phyloP scores from a whole-genome alignment of 2,888 invertebrate species.

The Crioceris asparagi region DNA sequence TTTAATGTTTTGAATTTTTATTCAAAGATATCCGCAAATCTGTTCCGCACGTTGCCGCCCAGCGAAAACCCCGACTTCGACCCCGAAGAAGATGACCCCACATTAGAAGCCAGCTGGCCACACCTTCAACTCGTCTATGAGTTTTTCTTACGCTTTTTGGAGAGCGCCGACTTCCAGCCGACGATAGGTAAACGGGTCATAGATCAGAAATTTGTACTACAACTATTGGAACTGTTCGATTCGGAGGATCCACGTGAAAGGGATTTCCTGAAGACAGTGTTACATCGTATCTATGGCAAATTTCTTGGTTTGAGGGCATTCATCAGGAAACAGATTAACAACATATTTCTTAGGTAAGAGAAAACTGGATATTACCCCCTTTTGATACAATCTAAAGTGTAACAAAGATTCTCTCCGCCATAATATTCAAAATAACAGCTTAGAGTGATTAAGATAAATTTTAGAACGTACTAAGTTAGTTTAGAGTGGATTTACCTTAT shows the following conservation, averaged over 20 bases:
- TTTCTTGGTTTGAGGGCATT: conserved; percentile 92
- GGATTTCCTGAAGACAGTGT: conserved; percentile 94
- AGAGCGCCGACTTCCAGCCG: conserved; percentile 97
- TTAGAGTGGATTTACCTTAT: too few relatives aligned
- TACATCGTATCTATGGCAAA: conserved; percentile 97
- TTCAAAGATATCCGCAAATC: conserved; percentile 61
- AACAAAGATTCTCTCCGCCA: too few relatives aligned
- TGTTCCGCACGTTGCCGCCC: conserved; percentile 98
- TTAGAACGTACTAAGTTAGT: too few relatives aligned
- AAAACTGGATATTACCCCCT: too few relatives aligned
- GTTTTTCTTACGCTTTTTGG: conserved; percentile 95
- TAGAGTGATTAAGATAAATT: too few relatives aligned
- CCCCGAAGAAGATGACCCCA: conserved; percentile 99
- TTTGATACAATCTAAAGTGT: too few relatives aligned
- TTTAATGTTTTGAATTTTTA: conserved; percentile 7
- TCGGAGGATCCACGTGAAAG: conserved; percentile 94
- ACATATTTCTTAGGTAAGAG: conserved; percentile 86
- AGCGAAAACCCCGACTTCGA: conserved; percentile 95
- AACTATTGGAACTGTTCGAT: conserved; percentile 91
- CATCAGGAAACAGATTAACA: conserved; percentile 96
- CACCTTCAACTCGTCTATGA: conserved; percentile 98
- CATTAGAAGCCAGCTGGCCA: conserved; percentile 98
- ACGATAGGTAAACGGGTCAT: conserved; percentile 69
- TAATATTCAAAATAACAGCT: too few relatives aligned
- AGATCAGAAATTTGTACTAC: conserved; percentile 96